Conservation (phyloP, 2,888 invertebrate genomes). For the Perizoma flavofasciatum region DNA sequence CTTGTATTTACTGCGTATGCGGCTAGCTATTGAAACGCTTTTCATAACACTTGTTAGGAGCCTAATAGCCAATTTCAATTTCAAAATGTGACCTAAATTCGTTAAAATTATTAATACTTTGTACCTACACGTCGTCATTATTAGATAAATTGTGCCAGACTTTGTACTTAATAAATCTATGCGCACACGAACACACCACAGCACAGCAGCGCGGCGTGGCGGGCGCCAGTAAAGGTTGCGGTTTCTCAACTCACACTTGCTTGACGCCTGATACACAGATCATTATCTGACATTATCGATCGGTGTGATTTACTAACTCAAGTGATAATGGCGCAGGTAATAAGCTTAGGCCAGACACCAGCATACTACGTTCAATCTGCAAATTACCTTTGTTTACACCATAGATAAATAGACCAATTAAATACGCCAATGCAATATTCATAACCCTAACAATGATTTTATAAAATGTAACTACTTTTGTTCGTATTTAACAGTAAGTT, state of each 20-base stretch:
- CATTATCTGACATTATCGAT: constrained; percentile 70
- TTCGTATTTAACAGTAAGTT: constrained; percentile 11
- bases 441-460: constrained; percentile 28
- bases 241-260: constrained; percentile 69
- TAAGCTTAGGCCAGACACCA: constrained; percentile 52
- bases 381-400: constrained; percentile 59
- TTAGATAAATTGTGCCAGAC: constrained; percentile 29
- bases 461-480: too few species aligned
- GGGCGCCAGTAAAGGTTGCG: constrained; percentile 55
- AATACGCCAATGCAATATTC: constrained; percentile 28
- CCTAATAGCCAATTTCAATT: constrained; percentile 36
- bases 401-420: constrained; percentile 47
- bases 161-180: constrained; percentile 21
- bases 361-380: constrained; percentile 44
- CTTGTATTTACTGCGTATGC: neutral
- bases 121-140: constrained; percentile 24
- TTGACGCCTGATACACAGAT: constrained; percentile 62
- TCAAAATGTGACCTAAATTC: constrained; percentile 27
- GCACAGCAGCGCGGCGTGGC: constrained; percentile 19
- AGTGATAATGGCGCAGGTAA: constrained; percentile 70
- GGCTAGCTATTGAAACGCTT: constrained; percentile 13
- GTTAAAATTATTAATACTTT: constrained; percentile 22
- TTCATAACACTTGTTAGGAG: constrained; percentile 21
- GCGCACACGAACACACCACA: constrained; percentile 28
- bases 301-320: constrained; percentile 72